A percentile compares a stretch with the other conserved stretches of the same genome.
Conservation (phyloP, 1,140 invertebrate species). For the Philotrypesis tridentata region DNA sequence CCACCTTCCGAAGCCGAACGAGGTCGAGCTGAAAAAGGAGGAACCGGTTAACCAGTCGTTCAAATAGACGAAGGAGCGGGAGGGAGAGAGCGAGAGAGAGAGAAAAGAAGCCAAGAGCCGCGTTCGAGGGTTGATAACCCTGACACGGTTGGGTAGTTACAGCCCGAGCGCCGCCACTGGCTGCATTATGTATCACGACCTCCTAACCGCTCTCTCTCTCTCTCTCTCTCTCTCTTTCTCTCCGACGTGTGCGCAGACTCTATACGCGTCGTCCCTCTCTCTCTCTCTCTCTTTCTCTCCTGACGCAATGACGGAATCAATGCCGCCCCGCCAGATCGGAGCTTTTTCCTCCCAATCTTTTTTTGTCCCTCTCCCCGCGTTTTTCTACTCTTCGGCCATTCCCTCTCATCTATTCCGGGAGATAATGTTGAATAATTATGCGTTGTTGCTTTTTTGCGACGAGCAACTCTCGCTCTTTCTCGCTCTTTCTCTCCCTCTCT, state of each 20-base stretch:
- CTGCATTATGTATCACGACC: conserved; percentile 68
- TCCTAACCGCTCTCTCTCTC: conserved; percentile 55
- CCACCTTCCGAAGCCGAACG: no score
- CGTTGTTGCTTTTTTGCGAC: neutral
- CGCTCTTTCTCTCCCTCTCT: no score
- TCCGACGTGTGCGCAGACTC: neutral
- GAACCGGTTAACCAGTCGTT: conserved; percentile 1
- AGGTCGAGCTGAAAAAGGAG: neutral
- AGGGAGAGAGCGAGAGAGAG: conserved; percentile 8
- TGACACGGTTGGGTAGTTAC: conserved; percentile 67
- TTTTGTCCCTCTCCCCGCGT: neutral
- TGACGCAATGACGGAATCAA: neutral
- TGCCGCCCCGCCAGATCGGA: neutral
- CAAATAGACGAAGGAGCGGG: neutral
- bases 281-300: no score
- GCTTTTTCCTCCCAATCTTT: neutral
- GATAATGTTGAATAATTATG: conserved; percentile 25
- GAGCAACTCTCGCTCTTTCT: no score
- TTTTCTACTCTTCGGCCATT: neutral
- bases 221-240: no score
- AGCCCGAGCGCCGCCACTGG: conserved; percentile 53
- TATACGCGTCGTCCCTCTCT: neutral
- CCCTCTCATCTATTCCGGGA: conserved; percentile 8
- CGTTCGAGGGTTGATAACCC: conserved; percentile 62
- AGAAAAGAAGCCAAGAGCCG: neutral